Evolutionary conservation across 2,113 vertebrate genomes (phyloP).

Genomic region (Sceloporus tristichus): DNA sequence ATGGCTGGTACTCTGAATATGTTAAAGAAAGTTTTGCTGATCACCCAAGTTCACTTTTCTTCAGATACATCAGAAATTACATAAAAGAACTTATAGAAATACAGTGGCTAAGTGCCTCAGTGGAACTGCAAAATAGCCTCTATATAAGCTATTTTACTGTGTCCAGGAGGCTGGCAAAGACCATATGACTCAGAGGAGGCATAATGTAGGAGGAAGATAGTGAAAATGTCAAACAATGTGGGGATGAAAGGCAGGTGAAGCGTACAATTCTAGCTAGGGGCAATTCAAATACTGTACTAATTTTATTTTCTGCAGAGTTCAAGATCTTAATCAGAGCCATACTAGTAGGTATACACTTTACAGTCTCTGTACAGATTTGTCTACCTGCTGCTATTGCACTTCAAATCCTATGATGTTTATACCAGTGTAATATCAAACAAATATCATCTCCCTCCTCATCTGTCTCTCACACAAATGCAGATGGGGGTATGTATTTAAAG

Average conservation of each 20-base stretch:
- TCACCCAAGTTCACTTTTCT: neutral
- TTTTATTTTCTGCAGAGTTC: conserved; percentile 52
- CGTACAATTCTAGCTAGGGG: neutral
- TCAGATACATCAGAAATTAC: conserved; percentile 12
- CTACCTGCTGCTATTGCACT: conserved; percentile 44
- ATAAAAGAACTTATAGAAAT: neutral
- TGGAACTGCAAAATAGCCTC: neutral
- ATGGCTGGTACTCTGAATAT: too few species aligned
- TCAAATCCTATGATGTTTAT: conserved; percentile 43
- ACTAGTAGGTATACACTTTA: neutral
- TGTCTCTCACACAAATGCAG: neutral
- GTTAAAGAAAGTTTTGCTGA: neutral
- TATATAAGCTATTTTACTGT: neutral
- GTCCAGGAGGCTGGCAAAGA: conserved; percentile 33
- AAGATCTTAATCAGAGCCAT: conserved; percentile 37
- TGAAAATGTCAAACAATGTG: conserved; percentile 40
- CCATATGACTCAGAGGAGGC: conserved; percentile 4
- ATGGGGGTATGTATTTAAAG: neutral
- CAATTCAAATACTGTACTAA: conserved; percentile 39
- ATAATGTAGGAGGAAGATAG: conserved; percentile 24
- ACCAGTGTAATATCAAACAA: conserved; percentile 14
- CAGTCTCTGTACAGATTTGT: neutral
- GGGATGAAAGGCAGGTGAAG: conserved; percentile 51
- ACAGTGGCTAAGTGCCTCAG: neutral
- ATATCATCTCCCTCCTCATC: neutral